Conservation (phyloP, 2,797 vertebrate species). For the Myotis planiceps region DNA sequence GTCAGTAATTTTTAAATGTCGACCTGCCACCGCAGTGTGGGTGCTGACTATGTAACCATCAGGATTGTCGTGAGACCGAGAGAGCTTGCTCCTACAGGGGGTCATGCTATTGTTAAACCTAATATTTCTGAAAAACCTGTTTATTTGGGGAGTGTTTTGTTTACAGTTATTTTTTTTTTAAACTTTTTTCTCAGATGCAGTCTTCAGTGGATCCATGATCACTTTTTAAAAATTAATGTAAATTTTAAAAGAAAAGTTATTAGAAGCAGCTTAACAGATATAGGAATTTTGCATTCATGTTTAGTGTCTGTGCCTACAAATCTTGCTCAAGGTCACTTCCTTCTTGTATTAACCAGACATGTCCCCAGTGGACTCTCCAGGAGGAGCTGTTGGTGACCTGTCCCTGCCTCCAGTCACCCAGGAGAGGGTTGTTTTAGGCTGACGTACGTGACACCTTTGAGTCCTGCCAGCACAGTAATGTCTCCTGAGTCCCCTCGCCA, state of each 20-base stretch:
- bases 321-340: neutral
- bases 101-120: conserved; percentile 12
- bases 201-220: neutral
- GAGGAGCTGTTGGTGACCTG: neutral
- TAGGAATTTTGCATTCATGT: neutral
- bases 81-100: neutral
- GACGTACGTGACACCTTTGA: neutral
- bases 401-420: neutral
- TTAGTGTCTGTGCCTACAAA: neutral
- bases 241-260: neutral
- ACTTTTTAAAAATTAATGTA: neutral
- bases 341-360: neutral
- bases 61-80: neutral
- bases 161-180: neutral
- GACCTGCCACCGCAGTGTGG: neutral
- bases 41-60: neutral
- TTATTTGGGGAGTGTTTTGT: neutral
- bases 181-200: neutral
- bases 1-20: neutral
- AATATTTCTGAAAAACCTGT: neutral
- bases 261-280: neutral
- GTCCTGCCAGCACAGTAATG: neutral
- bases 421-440: neutral
- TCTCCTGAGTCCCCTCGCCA: neutral
- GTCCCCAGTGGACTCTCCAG: neutral